Base-by-base conservation (phyloP, 2,113 vertebrate species). In the Sitta europaea region DNA sequence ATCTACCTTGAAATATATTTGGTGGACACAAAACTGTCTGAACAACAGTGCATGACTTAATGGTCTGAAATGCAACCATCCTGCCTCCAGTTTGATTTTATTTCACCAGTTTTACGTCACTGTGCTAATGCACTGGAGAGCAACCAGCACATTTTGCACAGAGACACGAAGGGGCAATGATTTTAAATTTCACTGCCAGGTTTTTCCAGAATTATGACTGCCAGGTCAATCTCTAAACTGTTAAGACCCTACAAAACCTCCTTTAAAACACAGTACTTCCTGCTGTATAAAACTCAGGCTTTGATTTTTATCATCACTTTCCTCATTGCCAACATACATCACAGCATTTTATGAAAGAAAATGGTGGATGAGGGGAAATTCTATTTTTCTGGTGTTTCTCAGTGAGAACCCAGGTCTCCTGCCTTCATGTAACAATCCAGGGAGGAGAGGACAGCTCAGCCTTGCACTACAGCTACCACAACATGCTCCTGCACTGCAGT, bases 241-340 rank as follows among this genome's bases (percentile, higher is more conserved):
- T 66, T 91, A 94, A 90, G 63, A 51, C 35, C 67, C 74, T 51
- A 74, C 80, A 86, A 96, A 95, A 86, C 47, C 82, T 73, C 88
- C 54, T 54, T 86, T 48, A 74, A 74, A 88, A 72, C n/a, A 59
- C 13, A 48, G 27, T 13, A n/a, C 33, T 76, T 93, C 82, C 82
- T 55, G 33, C 83, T 67, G 10, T 40, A 77, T 47, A 82, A 72
- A 88, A 78, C 25, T 28, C 73, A 73, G 51, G 62, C 57, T 66
- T 75, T 62, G 27, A 29, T 77, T 94, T 89, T 86, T 79, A 93
- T 53, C 65, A 66, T 78, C 47, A 3, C 40, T 76, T 72, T 65
- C 58, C 43, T 36, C 40, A 33, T 14, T 11, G 31, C 31, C 45
- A 74, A 53, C 13, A 24, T 12, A 35, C 59, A 90, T n/a, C 70